These are phyloP conservation scores for Meriones psammophilus DNA, from an alignment of 2,797 vertebrate species.

Conservation along the genomic window DNA sequence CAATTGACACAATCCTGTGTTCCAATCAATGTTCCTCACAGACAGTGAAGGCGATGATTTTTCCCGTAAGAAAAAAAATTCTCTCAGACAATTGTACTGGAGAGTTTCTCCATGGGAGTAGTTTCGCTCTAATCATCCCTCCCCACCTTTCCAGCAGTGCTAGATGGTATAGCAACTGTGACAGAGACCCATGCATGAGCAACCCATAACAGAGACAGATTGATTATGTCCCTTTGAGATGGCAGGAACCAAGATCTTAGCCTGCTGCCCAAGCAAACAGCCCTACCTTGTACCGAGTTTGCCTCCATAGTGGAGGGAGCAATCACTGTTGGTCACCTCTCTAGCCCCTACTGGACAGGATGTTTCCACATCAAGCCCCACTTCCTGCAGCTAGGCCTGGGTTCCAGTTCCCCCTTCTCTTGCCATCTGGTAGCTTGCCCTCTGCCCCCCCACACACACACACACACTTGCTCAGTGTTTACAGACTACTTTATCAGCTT, in stretches of 20 bases:
- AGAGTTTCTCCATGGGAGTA: not conserved
- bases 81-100: conserved; percentile 14
- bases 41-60: conserved; percentile 35
- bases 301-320: conserved; percentile 44
- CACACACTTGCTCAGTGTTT: conserved; percentile 79
- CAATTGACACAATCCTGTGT: conserved; percentile 45
- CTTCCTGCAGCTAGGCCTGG: conserved; percentile 79
- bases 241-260: conserved; percentile 62
- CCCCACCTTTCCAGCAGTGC: not conserved
- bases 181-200: conserved; percentile 37
- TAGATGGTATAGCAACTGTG: conserved; percentile 30
- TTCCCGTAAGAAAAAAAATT: conserved; percentile 41
- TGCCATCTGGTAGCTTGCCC: conserved; percentile 81
- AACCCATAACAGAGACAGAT: conserved; percentile 37
- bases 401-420: conserved; percentile 77
- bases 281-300: conserved; percentile 59
- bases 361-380: conserved; percentile 82
- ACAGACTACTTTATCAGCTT: conserved; percentile 79
- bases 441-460: conserved; percentile 65
- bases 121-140: not conserved
- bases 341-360: conserved; percentile 79
- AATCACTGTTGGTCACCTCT: conserved; percentile 33
- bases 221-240: conserved; percentile 59
- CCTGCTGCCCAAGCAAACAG: conserved; percentile 51
- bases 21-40: conserved; percentile 51